A percentile compares a stretch with the other conserved stretches of the same genome.
These are phyloP conservation scores for Corapipo altera DNA, from an alignment of 2,113 vertebrate genomes.

Conservation along the genomic window DNA sequence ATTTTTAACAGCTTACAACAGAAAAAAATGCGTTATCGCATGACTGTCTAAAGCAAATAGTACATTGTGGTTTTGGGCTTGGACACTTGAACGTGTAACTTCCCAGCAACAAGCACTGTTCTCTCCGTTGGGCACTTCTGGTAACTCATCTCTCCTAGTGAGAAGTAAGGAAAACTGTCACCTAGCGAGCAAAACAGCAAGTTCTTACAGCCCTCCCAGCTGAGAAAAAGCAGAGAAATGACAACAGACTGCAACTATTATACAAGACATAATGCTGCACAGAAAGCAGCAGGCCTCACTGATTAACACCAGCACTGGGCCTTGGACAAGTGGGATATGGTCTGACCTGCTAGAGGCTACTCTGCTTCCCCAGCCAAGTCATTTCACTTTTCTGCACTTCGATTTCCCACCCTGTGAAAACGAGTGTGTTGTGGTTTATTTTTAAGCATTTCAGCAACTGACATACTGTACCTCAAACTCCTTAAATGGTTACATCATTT, in stretches of 20 bases:
- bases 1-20: slow-evolving; percentile 57
- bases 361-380: neutral
- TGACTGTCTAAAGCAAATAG: slow-evolving; percentile 49
- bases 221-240: neutral
- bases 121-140: slow-evolving; percentile 41
- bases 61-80: slow-evolving; percentile 58
- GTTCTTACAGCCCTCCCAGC: neutral
- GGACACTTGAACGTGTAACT: slow-evolving; percentile 43
- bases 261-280: neutral
- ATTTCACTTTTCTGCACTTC: neutral
- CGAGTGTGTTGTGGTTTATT: neutral
- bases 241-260: neutral
- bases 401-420: neutral
- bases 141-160: slow-evolving; percentile 42
- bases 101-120: slow-evolving; percentile 43
- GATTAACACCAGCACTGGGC: neutral
- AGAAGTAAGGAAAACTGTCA: slow-evolving; percentile 40
- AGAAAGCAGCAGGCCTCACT: neutral
- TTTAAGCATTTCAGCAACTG: slow-evolving; percentile 46
- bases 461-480: slow-evolving; percentile 16
- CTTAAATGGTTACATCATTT: slow-evolving; percentile 34
- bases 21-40: slow-evolving; percentile 28
- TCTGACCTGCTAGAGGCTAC: neutral
- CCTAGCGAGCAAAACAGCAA: neutral
- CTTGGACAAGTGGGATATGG: neutral